Base-by-base conservation (phyloP, 2,888 invertebrate species). In the Myopa testacea region DNA sequence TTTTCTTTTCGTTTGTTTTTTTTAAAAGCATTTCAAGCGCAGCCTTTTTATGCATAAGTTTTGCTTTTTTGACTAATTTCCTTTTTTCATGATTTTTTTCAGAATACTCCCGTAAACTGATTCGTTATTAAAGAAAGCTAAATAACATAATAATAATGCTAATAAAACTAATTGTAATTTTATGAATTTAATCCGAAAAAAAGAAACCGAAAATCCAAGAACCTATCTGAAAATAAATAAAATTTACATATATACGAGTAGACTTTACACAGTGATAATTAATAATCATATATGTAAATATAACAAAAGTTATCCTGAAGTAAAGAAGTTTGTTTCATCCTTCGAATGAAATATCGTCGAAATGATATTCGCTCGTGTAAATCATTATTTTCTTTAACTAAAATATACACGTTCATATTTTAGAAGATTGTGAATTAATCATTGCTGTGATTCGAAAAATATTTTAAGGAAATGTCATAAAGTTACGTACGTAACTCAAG, bases 111-210 rank as follows among this genome's bases (percentile, higher is more conserved):
- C 52, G 74, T 74, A 52, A 74, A 74, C 26, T 50, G 63, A 65
- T 19, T 16, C 55, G n/a, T 55, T 55, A 55, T 55, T 55, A 55
- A 62, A 12, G 50, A 50, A 50, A 14, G 4, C 14, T 55, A 6
- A 55, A 55, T 55, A 77, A 78, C n/a, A 52, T 76, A 77, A 79
- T 79, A 7, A 58, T 34, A 65, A n/a, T n/a, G 55, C 14, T 50
- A 55, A 16, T 55, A 14, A 26, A 26, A 55, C 14, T 55, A 55
- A 73, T 78, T 70, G 8, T 75, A 80, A 78, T 75, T 78, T 50
- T 62, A 78, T 73, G 63, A 79, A 67, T 19, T 76, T 78, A 63
- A 19, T 77, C 45, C 69, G 58, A 60, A 38, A 16, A 37, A n/a
- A 58, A 37, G 50, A 76, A 62, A 72, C 12, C 16, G 7, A 69